Evolutionary conservation across 2,113 vertebrate species (phyloP).

Genomic region (Thermophis baileyi): DNA sequence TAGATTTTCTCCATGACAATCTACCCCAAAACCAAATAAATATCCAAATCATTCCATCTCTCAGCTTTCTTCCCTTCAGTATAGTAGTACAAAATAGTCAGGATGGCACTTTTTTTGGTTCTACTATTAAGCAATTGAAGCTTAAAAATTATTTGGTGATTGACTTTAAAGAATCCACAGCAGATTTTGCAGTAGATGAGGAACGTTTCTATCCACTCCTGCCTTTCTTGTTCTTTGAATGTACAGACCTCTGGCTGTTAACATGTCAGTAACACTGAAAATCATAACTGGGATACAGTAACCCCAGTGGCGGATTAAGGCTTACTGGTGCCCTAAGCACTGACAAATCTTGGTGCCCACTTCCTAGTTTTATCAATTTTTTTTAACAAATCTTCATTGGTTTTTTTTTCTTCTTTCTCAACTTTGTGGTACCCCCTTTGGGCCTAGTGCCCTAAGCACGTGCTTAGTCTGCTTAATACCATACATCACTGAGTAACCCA

Average conservation of each 20-base stretch:
- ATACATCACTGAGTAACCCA: no score
- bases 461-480: no score
- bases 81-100: neutral
- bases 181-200: neutral
- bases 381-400: no score
- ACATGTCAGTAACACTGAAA: neutral
- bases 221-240: neutral
- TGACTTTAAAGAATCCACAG: neutral
- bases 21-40: neutral
- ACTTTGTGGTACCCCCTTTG: no score
- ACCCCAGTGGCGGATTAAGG: no score
- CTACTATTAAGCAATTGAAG: neutral
- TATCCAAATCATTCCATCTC: neutral
- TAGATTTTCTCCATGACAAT: neutral
- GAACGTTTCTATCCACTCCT: neutral
- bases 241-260: neutral
- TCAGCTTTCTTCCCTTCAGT: neutral
- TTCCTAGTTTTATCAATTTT: no score
- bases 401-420: no score
- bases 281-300: neutral
- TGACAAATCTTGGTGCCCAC: no score
- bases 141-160: neutral
- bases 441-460: no score
- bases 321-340: no score
- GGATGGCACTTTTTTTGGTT: neutral